Evolutionary conservation across 1,140 invertebrate species (phyloP).

Genomic region (Anoplolepis gracilipes): DNA sequence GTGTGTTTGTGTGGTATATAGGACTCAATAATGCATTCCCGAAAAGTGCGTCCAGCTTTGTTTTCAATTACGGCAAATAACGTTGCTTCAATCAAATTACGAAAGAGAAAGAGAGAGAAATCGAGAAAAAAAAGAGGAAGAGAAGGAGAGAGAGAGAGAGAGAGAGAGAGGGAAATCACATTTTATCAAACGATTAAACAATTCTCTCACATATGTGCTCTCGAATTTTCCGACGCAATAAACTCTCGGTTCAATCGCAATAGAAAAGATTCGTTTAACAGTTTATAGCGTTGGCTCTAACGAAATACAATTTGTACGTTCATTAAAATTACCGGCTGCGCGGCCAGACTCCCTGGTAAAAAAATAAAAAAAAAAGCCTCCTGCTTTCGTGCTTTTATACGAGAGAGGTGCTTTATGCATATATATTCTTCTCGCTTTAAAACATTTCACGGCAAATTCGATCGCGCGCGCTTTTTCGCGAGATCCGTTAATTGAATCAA

Average conservation of each 20-base stretch:
- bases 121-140: no score
- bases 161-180: not conserved
- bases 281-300: constrained; percentile 8
- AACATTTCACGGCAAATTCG: constrained; percentile 21
- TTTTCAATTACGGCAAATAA: constrained; percentile 33
- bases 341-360: not conserved
- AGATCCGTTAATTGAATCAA: constrained; percentile 26
- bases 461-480: not conserved
- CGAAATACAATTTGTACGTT: constrained; percentile 32
- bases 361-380: no score
- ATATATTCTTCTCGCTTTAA: not conserved
- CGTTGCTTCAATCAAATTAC: constrained; percentile 12
- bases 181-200: constrained; percentile 46
- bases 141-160: no score
- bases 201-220: not conserved
- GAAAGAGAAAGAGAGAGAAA: no score
- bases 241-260: not conserved
- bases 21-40: not conserved
- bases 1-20: not conserved
- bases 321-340: not conserved
- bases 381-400: not conserved
- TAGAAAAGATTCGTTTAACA: constrained; percentile 22
- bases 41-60: not conserved
- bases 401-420: no score
- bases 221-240: constrained; percentile 21